Base-by-base conservation (phyloP, 2,888 invertebrate genomes). In the Drosophila colorata region DNA sequence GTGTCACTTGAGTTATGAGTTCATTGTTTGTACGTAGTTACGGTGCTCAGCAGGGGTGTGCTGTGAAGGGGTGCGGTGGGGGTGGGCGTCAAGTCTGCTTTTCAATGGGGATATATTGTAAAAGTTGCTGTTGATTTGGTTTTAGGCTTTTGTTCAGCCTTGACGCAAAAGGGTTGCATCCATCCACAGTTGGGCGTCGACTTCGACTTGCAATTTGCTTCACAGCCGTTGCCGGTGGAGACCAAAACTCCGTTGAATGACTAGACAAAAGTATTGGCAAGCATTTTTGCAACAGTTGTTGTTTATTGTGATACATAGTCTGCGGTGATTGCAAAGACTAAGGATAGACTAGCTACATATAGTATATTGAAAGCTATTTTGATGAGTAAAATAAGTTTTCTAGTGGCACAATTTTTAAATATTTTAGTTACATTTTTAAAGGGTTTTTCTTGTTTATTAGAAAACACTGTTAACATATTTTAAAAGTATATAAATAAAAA, bases 1-100 rank as follows among this genome's bases (percentile, higher is more conserved):
- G 90, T 90, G 90, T 91, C 91, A 91, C 91, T 90, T 91, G 91
- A 90, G 90, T 90, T 90, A 90, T 91, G 89, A 90, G 83, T 88
- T 84, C 90, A 90, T 90, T 91, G 91, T 90, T 84, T 88, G 83
- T 79, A 83, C 75, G 65, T 69, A 66, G 86, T 88, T 85, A 75
- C 73, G 73, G 66, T 58, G 75, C 59, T 43, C 38, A 33, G 31
- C 20, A 14, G 33, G 40, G 53, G 37, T 33, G 43, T 37, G 46
- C 16, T 37, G 55, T 37, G 16, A 23, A 16, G 38, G 48, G 31
- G 40, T 51, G 43, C 40, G 52, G 52, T 20, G 53, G 43, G 14
- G 41, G 14, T 11, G 16, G 41, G 38, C 56, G 31, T 65, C n/a
- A 53, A 51, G 58, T 55, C 65, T 56, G 47, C 28, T 38, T 55